A percentile compares a stretch with the other conserved stretches of the same genome.
These are phyloP conservation scores for Anolis carolinensis DNA, from an alignment of 2,113 vertebrate genomes.

Conservation along the genomic window DNA sequence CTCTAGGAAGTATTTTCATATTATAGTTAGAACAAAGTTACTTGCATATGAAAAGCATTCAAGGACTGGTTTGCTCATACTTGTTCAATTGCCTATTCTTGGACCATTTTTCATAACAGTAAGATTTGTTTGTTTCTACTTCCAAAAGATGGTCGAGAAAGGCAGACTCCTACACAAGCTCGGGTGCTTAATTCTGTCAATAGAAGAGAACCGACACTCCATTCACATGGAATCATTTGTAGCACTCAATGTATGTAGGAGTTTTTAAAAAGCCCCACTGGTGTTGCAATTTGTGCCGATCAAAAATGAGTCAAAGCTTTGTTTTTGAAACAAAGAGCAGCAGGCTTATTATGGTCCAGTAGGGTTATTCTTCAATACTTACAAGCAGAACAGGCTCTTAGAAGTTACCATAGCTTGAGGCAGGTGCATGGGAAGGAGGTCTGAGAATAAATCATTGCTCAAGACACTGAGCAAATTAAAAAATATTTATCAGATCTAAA, in stretches of 20 bases:
- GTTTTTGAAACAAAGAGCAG: not conserved
- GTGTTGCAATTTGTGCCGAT: conserved; percentile 1
- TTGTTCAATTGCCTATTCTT: not conserved
- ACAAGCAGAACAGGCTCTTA: not conserved
- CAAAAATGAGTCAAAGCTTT: conserved; percentile 4
- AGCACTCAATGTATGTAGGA: not conserved
- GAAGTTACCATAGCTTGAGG: not conserved
- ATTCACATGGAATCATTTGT: not conserved
- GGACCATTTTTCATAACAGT: not conserved
- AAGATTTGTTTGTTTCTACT: not conserved
- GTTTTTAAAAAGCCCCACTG: not conserved
- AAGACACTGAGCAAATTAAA: not conserved
- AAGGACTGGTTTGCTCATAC: not conserved
- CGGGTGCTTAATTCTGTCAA: not conserved
- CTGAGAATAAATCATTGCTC: not conserved
- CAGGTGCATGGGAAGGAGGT: not conserved
- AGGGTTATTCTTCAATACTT: not conserved
- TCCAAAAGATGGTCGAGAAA: not conserved
- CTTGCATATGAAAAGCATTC: not conserved
- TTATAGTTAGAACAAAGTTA: not conserved
- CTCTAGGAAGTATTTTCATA: not conserved
- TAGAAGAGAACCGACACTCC: not conserved
- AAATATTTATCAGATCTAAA: conserved; percentile 20
- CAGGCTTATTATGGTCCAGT: not conserved
- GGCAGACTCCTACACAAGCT: not conserved